These are phyloP conservation scores for Malurus cyaneus DNA, from an alignment of 2,113 vertebrate species.

Conservation along the genomic window DNA sequence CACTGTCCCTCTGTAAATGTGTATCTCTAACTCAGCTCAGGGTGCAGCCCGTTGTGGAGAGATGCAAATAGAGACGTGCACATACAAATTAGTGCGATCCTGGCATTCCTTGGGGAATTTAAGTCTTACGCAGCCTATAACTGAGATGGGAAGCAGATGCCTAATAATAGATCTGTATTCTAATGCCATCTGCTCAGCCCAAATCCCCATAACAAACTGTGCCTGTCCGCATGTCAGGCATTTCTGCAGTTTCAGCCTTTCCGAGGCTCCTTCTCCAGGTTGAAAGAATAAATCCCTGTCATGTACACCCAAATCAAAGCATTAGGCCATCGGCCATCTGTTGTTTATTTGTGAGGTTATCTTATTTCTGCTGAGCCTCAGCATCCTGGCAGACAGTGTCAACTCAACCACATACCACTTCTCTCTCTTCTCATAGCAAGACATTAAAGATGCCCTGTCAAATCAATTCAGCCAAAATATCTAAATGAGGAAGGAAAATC, in stretches of 20 bases:
- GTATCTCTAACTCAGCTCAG: not conserved
- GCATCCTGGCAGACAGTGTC: not conserved
- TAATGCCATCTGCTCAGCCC: conserved; percentile 51
- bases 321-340: conserved; percentile 54
- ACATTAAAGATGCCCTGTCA: conserved; percentile 29
- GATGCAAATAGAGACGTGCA: not conserved
- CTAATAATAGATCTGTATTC: conserved; percentile 58
- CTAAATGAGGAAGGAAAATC: conserved; percentile 15
- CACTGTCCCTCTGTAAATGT: not conserved
- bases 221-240: not conserved
- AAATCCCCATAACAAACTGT: conserved; percentile 12
- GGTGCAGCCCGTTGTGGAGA: not conserved
- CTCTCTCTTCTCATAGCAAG: not conserved
- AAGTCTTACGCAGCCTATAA: not conserved
- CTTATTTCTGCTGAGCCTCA: conserved; percentile 35
- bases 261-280: conserved; percentile 5
- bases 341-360: conserved; percentile 60
- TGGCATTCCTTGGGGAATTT: conserved; percentile 16
- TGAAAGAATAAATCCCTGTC: conserved; percentile 54
- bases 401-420: not conserved
- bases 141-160: conserved; percentile 49
- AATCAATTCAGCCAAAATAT: conserved; percentile 39
- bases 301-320: conserved; percentile 35
- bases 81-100: not conserved
- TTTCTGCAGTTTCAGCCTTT: conserved; percentile 64